phyloP scores from a whole-genome alignment of 2,888 invertebrate species.

The Erpobdella octoculata region DNA sequence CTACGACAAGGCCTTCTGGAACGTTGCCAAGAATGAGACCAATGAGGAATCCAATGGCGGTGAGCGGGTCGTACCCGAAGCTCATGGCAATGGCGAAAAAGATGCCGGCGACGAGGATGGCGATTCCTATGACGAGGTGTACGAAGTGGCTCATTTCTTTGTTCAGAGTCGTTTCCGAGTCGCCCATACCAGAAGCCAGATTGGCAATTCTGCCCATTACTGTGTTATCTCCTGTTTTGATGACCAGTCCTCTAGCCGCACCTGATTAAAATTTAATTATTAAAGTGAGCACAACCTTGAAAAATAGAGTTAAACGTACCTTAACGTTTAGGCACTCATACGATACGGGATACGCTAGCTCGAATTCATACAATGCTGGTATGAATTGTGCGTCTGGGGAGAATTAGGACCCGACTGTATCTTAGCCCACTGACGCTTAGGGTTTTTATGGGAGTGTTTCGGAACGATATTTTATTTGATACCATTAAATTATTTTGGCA shows the following conservation, averaged over 20 bases:
- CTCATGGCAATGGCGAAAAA: constrained; percentile 20
- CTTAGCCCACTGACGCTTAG: too few species aligned
- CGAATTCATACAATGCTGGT: too few species aligned
- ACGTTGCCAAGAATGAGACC: constrained; percentile 29
- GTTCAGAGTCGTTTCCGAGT: background rate
- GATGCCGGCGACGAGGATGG: background rate
- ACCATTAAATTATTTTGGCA: too few species aligned
- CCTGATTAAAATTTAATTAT: constrained; percentile 10
- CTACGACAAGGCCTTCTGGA: constrained; percentile 24
- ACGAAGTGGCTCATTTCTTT: constrained; percentile 23
- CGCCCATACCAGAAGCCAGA: constrained; percentile 10
- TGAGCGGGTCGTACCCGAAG: constrained; percentile 1
- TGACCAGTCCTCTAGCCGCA: constrained; percentile 20
- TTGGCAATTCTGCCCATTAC: constrained; percentile 29
- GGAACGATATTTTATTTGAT: too few species aligned
- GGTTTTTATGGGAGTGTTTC: too few species aligned
- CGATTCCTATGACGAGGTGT: constrained; percentile 15
- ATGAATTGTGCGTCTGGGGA: too few species aligned
- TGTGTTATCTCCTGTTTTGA: constrained; percentile 23
- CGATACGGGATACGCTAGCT: too few species aligned
- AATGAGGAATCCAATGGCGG: constrained; percentile 26
- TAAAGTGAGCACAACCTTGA: too few species aligned
- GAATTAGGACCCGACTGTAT: too few species aligned
- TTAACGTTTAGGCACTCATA: too few species aligned
- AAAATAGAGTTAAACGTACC: too few species aligned